Percentiles rank a stretch among this genome's conserved stretches.
These are phyloP conservation scores for Doryteuthis pealeii DNA, from an alignment of 1,140 invertebrate genomes.

Conservation along the genomic window DNA sequence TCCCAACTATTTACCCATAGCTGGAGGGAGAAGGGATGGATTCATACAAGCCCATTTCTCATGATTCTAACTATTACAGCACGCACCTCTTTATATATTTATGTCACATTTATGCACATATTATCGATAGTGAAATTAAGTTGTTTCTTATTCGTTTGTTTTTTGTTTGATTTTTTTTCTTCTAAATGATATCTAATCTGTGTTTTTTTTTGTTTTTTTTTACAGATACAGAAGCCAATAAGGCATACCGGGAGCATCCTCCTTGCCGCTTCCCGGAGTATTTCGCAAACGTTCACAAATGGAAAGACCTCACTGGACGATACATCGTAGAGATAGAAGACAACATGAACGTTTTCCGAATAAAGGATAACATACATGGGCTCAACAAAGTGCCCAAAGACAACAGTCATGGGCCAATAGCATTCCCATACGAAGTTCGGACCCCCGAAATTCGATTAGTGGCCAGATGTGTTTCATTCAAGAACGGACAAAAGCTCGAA, in stretches of 20 bases:
- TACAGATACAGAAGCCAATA: constrained; percentile 20
- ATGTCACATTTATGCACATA: too few relatives aligned
- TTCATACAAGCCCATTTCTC: too few relatives aligned
- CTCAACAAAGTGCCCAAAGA: neutral
- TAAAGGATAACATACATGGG: constrained; percentile 19
- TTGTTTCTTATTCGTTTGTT: too few relatives aligned
- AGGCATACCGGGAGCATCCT: constrained; percentile 15
- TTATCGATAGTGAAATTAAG: too few relatives aligned
- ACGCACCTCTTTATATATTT: too few relatives aligned
- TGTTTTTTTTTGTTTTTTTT: neutral
- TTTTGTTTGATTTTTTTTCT: too few relatives aligned
- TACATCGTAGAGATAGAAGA: constrained; percentile 26
- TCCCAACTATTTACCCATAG: too few relatives aligned
- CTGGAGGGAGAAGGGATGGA: too few relatives aligned
- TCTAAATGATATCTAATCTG: too few relatives aligned
- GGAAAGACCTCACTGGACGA: constrained; percentile 28
- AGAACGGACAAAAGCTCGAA: neutral
- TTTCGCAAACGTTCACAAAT: constrained; percentile 22
- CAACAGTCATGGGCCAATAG: constrained; percentile 7
- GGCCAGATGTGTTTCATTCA: constrained; percentile 14
- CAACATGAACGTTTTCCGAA: constrained; percentile 24
- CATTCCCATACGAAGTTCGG: constrained; percentile 16
- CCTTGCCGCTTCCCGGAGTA: constrained; percentile 25
- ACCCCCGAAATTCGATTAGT: constrained; percentile 21
- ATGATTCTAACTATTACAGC: too few relatives aligned